Percentiles rank a stretch among this genome's conserved stretches.
These are phyloP conservation scores for Cepaea hortensis DNA, from an alignment of 2,888 invertebrate genomes.

Conservation along the genomic window DNA sequence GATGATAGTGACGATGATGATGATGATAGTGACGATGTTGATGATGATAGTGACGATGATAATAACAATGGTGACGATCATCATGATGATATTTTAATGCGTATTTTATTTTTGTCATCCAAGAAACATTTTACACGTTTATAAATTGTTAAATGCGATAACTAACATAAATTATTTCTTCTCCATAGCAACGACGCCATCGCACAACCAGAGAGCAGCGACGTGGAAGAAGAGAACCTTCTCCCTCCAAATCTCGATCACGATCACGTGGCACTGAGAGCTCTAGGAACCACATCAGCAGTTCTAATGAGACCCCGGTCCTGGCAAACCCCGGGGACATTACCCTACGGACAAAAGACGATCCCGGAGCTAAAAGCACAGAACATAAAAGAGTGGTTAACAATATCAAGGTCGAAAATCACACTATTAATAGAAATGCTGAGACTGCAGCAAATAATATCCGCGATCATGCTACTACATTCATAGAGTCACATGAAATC, in stretches of 20 bases:
- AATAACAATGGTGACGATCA: neutral
- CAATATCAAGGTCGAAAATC: neutral
- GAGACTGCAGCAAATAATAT: too few species aligned
- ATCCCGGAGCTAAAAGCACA: neutral
- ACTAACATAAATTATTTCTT: neutral
- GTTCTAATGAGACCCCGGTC: neutral
- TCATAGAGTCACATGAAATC: neutral
- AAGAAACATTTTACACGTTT: neutral
- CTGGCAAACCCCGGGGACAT: conserved; percentile 29
- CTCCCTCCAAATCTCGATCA: conserved; percentile 36
- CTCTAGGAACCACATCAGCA: neutral
- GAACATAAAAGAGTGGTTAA: neutral
- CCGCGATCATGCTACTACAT: neutral
- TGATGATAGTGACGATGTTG: neutral
- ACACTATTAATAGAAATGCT: neutral
- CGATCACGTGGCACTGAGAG: conserved; percentile 23
- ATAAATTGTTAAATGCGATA: neutral
- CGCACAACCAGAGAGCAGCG: neutral
- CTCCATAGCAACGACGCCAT: neutral
- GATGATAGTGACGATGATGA: neutral
- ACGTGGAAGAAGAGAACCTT: neutral
- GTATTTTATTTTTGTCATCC: too few species aligned
- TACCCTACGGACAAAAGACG: conserved; percentile 2
- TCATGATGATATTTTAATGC: too few species aligned
- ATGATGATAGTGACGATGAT: neutral